Percentiles rank a stretch among this genome's conserved stretches.
Evolutionary conservation across 2,113 vertebrate genomes (phyloP).

Genomic region (Nestor notabilis): DNA sequence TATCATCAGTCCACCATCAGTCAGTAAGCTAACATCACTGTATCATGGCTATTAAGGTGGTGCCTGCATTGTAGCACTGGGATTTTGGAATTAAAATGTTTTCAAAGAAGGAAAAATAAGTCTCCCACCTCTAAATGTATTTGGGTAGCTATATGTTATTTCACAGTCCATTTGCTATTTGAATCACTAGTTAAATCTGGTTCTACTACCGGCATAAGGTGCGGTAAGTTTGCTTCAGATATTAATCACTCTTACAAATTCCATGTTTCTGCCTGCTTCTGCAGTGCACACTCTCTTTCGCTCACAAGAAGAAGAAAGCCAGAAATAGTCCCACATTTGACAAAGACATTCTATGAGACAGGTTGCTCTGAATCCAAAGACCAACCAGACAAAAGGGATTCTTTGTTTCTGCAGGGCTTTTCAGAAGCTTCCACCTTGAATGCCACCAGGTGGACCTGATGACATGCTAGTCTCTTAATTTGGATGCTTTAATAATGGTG

Average conservation of each 20-base stretch:
- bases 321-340: not conserved
- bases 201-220: not conserved
- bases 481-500: not conserved
- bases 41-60: not conserved
- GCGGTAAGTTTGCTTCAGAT: not conserved
- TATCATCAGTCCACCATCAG: not conserved
- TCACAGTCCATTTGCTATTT: not conserved
- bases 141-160: not conserved
- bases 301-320: not conserved
- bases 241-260: not conserved
- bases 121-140: not conserved
- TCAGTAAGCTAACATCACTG: not conserved
- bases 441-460: not conserved
- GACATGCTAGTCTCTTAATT: not conserved
- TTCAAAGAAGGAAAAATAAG: not conserved
- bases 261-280: not conserved
- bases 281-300: rapidly evolving
- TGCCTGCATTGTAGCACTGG: not conserved
- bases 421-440: not conserved
- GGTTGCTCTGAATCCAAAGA: not conserved
- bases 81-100: not conserved
- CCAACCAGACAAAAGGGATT: not conserved
- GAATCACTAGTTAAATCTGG: not conserved
- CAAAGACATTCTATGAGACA: not conserved
- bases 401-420: not conserved